These are phyloP conservation scores for Stratiomys singularior DNA, from an alignment of 2,888 invertebrate species.

Conservation along the genomic window DNA sequence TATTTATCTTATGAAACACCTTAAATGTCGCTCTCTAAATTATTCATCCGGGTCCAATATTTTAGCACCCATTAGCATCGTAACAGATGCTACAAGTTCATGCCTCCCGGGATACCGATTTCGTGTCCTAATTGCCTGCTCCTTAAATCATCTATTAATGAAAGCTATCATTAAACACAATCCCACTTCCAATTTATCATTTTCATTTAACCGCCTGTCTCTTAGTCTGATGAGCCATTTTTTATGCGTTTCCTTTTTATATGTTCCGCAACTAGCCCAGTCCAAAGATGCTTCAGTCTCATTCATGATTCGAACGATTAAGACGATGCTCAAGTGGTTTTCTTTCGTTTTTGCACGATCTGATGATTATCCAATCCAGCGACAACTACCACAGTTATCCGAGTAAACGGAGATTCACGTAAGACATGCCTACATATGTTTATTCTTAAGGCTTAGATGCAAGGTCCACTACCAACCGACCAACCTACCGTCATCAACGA, in stretches of 20 bases:
- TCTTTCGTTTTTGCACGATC: background rate
- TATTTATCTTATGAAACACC: no score
- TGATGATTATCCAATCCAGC: background rate
- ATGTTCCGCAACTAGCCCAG: no score
- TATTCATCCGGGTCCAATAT: no score
- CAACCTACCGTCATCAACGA: background rate
- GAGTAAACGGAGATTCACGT: background rate
- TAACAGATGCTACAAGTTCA: background rate
- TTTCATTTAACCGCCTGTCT: no score
- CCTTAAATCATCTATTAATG: background rate
- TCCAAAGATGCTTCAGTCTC: no score
- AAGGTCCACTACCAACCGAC: no score
- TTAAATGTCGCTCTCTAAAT: no score
- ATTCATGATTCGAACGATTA: no score
- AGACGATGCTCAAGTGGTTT: background rate
- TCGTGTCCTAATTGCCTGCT: background rate
- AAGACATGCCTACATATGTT: background rate
- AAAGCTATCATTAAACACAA: background rate
- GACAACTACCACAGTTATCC: slow-evolving; percentile 14
- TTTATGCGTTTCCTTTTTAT: no score
- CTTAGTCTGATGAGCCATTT: no score
- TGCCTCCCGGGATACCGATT: background rate
- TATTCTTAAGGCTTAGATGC: background rate
- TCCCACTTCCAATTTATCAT: background rate
- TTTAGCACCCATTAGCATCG: background rate